phyloP scores from a whole-genome alignment of 2,797 vertebrate genomes.

The Tadarida brasiliensis region DNA sequence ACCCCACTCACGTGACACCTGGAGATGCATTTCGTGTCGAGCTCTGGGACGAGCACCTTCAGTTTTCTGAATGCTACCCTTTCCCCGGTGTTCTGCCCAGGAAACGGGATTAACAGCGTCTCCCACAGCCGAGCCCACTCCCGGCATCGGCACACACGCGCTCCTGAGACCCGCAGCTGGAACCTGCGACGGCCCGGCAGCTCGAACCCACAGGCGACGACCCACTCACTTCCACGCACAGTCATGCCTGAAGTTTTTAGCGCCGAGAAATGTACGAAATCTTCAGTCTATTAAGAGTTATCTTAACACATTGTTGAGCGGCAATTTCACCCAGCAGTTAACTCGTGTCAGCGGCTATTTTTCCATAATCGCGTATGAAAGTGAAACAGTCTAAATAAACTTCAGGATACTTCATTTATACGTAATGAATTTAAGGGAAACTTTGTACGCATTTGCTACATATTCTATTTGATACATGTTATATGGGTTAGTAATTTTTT shows the following conservation, averaged over 20 bases:
- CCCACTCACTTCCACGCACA: not conserved
- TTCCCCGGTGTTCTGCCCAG: not conserved
- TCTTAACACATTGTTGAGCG: not conserved
- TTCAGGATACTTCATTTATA: no score
- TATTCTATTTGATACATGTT: no score
- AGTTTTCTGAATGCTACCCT: not conserved
- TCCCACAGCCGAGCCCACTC: no score
- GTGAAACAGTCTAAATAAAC: no score
- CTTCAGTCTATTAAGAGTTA: not conserved
- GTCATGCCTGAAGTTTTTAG: not conserved
- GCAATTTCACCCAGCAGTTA: no score
- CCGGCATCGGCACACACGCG: rapidly evolving
- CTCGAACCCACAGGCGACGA: not conserved
- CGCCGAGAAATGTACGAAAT: not conserved
- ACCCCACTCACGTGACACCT: not conserved
- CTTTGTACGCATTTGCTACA: no score
- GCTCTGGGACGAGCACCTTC: not conserved
- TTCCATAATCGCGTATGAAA: no score
- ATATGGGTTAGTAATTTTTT: no score
- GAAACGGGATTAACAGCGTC: not conserved
- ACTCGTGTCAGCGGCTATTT: no score
- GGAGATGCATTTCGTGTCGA: not conserved
- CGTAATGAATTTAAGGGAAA: no score
- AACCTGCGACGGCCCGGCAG: rapidly evolving
- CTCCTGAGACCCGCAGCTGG: no score